Evolutionary conservation across 2,888 invertebrate species (phyloP), one percentile per base, ranked within the genome.

Genomic region (Harpalus rubripes): DNA sequence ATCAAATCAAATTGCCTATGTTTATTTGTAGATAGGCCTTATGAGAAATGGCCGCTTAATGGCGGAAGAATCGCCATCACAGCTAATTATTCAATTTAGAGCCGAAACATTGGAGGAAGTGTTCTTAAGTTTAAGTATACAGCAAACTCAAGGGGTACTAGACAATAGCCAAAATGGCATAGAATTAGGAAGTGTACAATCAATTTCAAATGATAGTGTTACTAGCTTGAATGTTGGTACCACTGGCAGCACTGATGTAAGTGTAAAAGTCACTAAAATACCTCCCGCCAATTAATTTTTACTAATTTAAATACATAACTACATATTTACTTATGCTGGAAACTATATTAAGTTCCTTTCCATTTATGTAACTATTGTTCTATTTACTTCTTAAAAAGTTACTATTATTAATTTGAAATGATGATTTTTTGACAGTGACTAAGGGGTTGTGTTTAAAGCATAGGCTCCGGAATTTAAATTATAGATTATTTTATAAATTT

Each of bases 11-110:
- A n/a, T 59, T 59, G 15, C 3, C 16, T 8, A 16, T 59, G 59
- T 8, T 18, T 1, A 15, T 0, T 88, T 88, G 74, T 89, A 98
- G 98, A 97, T 98, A 89, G 98, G 98, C 59, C 92, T 98, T 78
- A 95, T 98, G 93, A 93, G 98, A 86, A 95, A 95, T 88, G 98
- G 98, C 0, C 94, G 95, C 85, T 92, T 98, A 22, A 90, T 98
- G 84, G 97, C 97, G 0, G 98, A 98, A 91, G 95, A 96, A 87
- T 94, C 96, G 0, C 98, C 98, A 0, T 91, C 91, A 8, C 93
- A 94, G 86, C 93, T 98, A 12, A 92, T 98, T 87, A 90, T 92
- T 2, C 92, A 93, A 87, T 96, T 95, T 88, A 94, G 95, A 87
- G 95, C 95, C 76, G 93, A 94, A 63, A 95, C 95, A 0, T 92